Base-by-base conservation (phyloP, 2,113 vertebrate species). In the Trochalopteron elliotii region DNA sequence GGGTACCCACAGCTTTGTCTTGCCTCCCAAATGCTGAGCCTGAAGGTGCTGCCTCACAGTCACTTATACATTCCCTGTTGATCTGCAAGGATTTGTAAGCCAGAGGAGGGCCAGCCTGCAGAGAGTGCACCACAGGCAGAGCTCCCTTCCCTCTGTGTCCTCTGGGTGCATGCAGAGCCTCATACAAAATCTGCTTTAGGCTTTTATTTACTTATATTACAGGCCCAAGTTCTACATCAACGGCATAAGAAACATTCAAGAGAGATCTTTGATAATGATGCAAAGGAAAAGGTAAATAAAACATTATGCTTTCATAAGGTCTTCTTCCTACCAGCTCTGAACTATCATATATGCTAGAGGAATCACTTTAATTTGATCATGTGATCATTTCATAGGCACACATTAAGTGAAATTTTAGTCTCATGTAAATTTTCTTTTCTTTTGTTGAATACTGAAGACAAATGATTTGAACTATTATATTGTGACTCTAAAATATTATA, bases 141-240 rank as follows among this genome's bases (percentile, higher is more conserved):
- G 4, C 5, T 0, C 4, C 33, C 13, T 33, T 49, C 55, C 39
- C 35, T 63, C 0, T 10, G 23, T 0, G 1, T 24, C n/a, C 11
- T 31, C 18, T 18, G 37, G 20, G 23, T 57, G 15, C 19, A 6
- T 35, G 25, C 30, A 68, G 16, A 15, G 30, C 12, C 21, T 56
- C 24, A 12, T 7, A 42, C 4, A 11, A 71, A 61, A 5, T 39
- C 35, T 4, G 1, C 15, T 69, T 60, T 23, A 44, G 15, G 45
- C 31, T 64, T 82, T 68, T 53, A 24, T 42, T 75, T 47, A 11
- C 11, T 60, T n/a, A 1, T 22, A 60, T 28, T 5, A 35, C n/a
- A 12, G 11, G 1, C 12, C 16, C 0, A 11, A 37, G 15, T 60
- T 65, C 67, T 60, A 40, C 7, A 4, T 15, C 19, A 63, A 9